phyloP scores from a whole-genome alignment of 2,888 invertebrate genomes.

The Lochmaea capreae region DNA sequence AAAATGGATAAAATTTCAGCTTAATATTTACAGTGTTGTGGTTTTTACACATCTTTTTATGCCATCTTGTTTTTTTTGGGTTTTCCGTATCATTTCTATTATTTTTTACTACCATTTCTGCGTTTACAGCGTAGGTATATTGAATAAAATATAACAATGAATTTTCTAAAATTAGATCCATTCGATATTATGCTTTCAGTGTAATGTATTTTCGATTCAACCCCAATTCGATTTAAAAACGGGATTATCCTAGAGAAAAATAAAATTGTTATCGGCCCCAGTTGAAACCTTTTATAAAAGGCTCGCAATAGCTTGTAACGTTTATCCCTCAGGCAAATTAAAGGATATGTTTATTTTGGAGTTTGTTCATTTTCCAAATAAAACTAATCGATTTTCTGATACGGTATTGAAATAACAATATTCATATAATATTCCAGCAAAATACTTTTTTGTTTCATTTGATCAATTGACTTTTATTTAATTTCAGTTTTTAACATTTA shows the following conservation, averaged over 20 bases:
- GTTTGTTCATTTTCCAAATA: not conserved
- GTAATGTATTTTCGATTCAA: constrained; percentile 22
- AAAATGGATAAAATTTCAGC: too few species aligned
- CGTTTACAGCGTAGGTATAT: too few species aligned
- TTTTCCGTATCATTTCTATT: too few species aligned
- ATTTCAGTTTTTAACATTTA: too few species aligned
- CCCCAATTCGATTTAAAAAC: constrained; percentile 36
- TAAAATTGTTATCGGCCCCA: constrained; percentile 24
- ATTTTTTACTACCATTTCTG: too few species aligned
- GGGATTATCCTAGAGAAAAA: constrained; percentile 40
- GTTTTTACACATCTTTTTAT: too few species aligned
- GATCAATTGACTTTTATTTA: too few species aligned
- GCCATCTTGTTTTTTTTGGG: too few species aligned
- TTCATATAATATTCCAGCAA: not conserved
- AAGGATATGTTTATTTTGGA: constrained; percentile 6
- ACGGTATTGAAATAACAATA: not conserved
- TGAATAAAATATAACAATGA: constrained; percentile 1
- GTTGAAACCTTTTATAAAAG: constrained; percentile 8
- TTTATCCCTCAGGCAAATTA: constrained; percentile 8
- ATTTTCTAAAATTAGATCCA: constrained; percentile 13
- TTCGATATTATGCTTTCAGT: constrained; percentile 15
- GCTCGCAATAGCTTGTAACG: constrained; percentile 10
- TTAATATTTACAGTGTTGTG: too few species aligned
- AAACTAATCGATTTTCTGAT: not conserved
- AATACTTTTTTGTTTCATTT: not conserved